Conservation (phyloP, 2,797 vertebrate genomes). For the Microctenopoma stevenorrisi region DNA sequence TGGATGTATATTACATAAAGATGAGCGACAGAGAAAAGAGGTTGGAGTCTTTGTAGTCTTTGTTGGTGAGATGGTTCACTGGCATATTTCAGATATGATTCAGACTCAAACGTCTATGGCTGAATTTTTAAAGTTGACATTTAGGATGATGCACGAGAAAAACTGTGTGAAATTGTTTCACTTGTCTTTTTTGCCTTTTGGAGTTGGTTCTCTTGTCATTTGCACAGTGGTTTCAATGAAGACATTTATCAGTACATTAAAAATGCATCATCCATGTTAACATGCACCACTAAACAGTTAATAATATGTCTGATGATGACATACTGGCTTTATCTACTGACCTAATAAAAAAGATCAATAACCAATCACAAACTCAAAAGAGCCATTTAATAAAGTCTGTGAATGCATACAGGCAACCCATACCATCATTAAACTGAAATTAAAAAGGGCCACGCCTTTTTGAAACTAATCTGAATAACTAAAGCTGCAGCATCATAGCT, state of each 20-base stretch:
- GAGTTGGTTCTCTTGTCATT: neutral
- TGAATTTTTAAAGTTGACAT: too few relatives aligned
- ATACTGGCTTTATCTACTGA: neutral
- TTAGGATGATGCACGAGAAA: too few relatives aligned
- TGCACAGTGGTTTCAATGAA: constrained; percentile 12
- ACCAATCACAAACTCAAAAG: neutral
- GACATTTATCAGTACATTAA: constrained; percentile 11
- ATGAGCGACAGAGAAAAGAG: too few relatives aligned
- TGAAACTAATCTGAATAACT: constrained; percentile 16
- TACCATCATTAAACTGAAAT: neutral
- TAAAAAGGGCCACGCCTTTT: neutral
- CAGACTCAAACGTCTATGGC: too few relatives aligned
- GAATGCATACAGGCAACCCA: neutral
- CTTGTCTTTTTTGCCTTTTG: neutral
- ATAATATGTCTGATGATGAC: constrained; percentile 18
- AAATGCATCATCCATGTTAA: constrained; percentile 19
- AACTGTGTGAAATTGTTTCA: neutral
- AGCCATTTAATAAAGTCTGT: constrained; percentile 5
- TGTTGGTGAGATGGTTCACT: too few relatives aligned
- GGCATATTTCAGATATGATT: too few relatives aligned
- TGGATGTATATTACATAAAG: too few relatives aligned
- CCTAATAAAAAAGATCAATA: constrained; percentile 24
- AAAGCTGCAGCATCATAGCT: neutral
- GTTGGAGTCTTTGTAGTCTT: too few relatives aligned
- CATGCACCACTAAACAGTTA: constrained; percentile 26